Base-by-base conservation (phyloP, 1,140 invertebrate species). In the Papilio machaon region DNA sequence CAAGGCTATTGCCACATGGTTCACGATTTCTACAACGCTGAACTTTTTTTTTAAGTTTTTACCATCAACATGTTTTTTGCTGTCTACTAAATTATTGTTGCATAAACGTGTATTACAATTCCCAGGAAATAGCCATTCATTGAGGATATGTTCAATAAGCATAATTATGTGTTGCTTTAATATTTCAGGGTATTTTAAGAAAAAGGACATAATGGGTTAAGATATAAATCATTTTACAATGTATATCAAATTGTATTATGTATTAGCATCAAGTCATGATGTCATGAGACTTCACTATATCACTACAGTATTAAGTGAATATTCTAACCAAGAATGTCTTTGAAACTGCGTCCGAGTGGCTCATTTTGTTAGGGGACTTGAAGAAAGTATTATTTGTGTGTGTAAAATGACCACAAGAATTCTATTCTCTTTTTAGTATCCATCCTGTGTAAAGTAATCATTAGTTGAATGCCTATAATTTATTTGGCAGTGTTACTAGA, bases 1-100 rank as follows among this genome's bases (percentile, higher is more conserved):
- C 54, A 78, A 78, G 76, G 54, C 35, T 78, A 78, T 43, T 52
- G 75, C 23, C 23, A 78, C 49, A 30, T 30, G 19, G 7, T 43
- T 30, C 74, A n/a, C 17, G 15, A 77, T 15, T 76, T n/a, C 17
- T 49, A 49, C 13, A 58, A 58, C 43, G 35, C 17, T 11, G 23
- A 77, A 78, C 43, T 60, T 75, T 30, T 30, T 30, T 30, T 30
- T 30, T 1, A 30, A 30, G 23, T 30, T 30, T 30, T 30, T 30
- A 30, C 23, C 23, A 30, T 30, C 23, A 30, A 30, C 0, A 30
- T 30, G 23, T 30, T 30, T 30, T 30, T 30, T 30, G 2, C 23
- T 30, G 23, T 30, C 23, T 30, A 30, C 23, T 30, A 19, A 75
- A 10, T 3, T 54, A 54, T 43, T 43, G 4, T 43, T 7, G 38